Evolutionary conservation across 2,888 invertebrate genomes (phyloP).

Genomic region (Synanthedon tipuliformis): DNA sequence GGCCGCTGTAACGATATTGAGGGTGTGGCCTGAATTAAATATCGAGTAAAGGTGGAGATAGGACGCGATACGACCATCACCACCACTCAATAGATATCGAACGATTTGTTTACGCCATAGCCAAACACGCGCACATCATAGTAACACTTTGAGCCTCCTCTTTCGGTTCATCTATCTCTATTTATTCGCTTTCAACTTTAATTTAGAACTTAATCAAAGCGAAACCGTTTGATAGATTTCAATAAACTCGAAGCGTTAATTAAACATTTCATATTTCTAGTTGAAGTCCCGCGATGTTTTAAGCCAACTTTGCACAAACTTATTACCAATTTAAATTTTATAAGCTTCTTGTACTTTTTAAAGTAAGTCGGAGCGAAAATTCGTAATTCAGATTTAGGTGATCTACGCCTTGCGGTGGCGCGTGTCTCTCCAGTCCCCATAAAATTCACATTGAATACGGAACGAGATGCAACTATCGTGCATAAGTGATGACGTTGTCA

Average conservation of each 20-base stretch:
- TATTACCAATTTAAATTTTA: neutral
- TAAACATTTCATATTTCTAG: neutral
- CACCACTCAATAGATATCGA: slow-evolving; percentile 10
- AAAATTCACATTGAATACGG: too few species aligned
- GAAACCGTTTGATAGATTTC: neutral
- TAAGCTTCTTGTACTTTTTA: neutral
- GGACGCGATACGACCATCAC: slow-evolving; percentile 2
- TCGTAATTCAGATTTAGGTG: too few species aligned
- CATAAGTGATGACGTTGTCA: too few species aligned
- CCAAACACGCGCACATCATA: too few species aligned
- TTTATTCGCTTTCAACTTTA: too few species aligned
- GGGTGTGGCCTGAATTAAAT: slow-evolving; percentile 25
- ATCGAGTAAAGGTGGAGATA: slow-evolving; percentile 6
- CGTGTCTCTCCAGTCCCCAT: too few species aligned
- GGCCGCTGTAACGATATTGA: slow-evolving; percentile 19
- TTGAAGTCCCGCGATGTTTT: neutral
- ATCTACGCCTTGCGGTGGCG: too few species aligned
- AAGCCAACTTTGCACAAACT: neutral
- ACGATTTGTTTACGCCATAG: slow-evolving; percentile 20
- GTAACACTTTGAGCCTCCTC: too few species aligned
- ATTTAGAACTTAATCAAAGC: too few species aligned
- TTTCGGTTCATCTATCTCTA: too few species aligned
- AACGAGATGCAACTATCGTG: too few species aligned
- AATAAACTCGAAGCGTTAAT: neutral
- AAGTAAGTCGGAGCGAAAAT: too few species aligned